Base-by-base conservation (phyloP, 2,797 vertebrate species). In the Artibeus jamaicensis region DNA sequence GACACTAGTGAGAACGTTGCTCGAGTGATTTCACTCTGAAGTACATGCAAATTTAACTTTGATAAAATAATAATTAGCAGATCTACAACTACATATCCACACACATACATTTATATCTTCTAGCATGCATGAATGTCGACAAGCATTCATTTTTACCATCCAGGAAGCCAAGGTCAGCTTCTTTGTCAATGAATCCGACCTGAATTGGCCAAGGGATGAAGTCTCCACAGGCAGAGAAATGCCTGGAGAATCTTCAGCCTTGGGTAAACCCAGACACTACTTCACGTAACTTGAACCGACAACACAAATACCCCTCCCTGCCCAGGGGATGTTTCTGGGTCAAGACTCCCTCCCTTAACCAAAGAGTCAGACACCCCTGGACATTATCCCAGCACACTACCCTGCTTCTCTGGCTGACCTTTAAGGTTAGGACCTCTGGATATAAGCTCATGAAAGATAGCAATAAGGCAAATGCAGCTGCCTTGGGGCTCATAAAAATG, bases 331-430 rank as follows among this genome's bases (percentile, higher is more conserved):
- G 44, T 77, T 95, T 86, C 94, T 96, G 86, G 94, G 96, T 96
- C 88, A 86, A 83, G 83, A 91, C 70, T 97, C 93, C 46, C 88
- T 90, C 91, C 92, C 76, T 95, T 70, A 85, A 85, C 85, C 91
- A 91, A 78, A 82, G 87, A 92, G 77, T 92, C 93, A 92, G 82
- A 96, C 77, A 57, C 15, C 19, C 26, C 94, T 97, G 96, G 95
- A 96, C 48, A 81, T 57, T 93, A 93, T 95, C 96, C 96, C 96
- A 90, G 92, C 42, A 57, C 67, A 95, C 91, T 96, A 95, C 76
- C 82, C 96, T 96, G 91, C 94, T 95, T 97, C 91, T 96, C 96
- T 97, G 97, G 97, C 96, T 97, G 97, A 96, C 88, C 96, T 97
- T 95, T 95, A 48, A 81, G 89, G 88, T 95, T 97, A 96, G 68